phyloP scores from a whole-genome alignment of 2,888 invertebrate genomes.

The Agrochola circellaris region DNA sequence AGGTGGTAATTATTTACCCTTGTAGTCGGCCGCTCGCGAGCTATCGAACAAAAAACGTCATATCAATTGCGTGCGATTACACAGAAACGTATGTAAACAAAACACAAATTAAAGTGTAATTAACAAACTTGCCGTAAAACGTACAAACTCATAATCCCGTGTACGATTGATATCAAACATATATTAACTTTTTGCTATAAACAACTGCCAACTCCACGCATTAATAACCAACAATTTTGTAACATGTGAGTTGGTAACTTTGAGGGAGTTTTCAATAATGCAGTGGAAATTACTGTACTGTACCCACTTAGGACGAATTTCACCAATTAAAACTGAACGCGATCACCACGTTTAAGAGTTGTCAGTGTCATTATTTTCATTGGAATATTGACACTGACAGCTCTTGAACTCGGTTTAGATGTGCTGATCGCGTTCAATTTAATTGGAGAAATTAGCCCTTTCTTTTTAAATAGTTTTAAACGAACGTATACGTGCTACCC shows the following conservation, averaged over 20 bases:
- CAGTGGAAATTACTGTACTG: constrained; percentile 5
- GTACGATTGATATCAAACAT: constrained; percentile 42
- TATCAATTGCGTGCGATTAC: neutral
- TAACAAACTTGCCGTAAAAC: constrained; percentile 26
- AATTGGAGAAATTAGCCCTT: no score
- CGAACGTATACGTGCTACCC: no score
- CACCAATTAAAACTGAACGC: no score
- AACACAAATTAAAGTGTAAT: constrained; percentile 20
- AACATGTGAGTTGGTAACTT: constrained; percentile 25
- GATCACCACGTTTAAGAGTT: no score
- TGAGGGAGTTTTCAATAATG: constrained; percentile 11
- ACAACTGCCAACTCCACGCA: constrained; percentile 32
- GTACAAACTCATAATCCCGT: constrained; percentile 31
- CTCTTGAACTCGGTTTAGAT: no score
- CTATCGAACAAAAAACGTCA: neutral
- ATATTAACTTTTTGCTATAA: constrained; percentile 51
- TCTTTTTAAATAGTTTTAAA: no score
- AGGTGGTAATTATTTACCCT: neutral
- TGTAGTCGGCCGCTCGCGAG: no score
- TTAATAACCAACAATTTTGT: constrained; percentile 50
- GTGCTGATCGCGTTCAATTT: no score
- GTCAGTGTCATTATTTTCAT: no score
- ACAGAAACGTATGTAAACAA: constrained; percentile 13
- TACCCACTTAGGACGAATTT: no score
- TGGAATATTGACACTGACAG: no score